Evolutionary conservation across 2,888 invertebrate genomes (phyloP), one percentile per base, ranked within the genome.

Genomic region (Cephus nigrinus): DNA sequence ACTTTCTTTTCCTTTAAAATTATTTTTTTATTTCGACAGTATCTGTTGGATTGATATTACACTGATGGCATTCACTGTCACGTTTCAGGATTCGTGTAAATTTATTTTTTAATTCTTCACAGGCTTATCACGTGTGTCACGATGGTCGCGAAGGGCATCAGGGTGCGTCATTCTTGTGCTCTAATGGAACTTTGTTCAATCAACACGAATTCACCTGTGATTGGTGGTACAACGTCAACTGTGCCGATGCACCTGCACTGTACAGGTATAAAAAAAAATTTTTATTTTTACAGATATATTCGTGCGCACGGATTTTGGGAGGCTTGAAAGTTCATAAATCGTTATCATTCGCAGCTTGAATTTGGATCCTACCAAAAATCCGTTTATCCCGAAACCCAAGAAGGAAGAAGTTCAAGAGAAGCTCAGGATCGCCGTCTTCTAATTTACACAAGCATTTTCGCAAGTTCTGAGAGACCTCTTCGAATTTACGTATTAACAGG

Each of bases 171-270:
- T 97, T 97, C 92, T 94, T 97, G 4, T 97, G 97, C 92, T 95
- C 96, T 75, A 97, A 97, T 87, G 97, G 97, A 1, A 97, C 97
- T 0, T 92, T 97, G 80, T 97, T 97, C 92, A 96, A 96, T 92
- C 97, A 97, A 88, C 94, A 95, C 81, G 95, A 97, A 89, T 97
- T 97, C 86, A 94, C 96, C 3, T 97, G 97, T 86, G 97, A 97
- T 90, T 97, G 97, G 97, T 97, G 97, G 97, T 97, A 97, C 93
- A 97, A 97, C 89, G 97, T 97, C 0, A 95, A 97, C 88, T 97
- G 97, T 86, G 94, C 94, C 5, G 94, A 95, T 80, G 96, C 97
- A n/a, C 93, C 93, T 4, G 92, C 93, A 68, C 94, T 95, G 80
- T 97, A 97, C 92, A 94, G 94, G 96, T 96, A 90, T 92, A 92